Percentiles rank a stretch among this genome's conserved stretches.
These are phyloP conservation scores for Orthonychiurus folsomi DNA, from an alignment of 2,888 invertebrate species.

Conservation along the genomic window DNA sequence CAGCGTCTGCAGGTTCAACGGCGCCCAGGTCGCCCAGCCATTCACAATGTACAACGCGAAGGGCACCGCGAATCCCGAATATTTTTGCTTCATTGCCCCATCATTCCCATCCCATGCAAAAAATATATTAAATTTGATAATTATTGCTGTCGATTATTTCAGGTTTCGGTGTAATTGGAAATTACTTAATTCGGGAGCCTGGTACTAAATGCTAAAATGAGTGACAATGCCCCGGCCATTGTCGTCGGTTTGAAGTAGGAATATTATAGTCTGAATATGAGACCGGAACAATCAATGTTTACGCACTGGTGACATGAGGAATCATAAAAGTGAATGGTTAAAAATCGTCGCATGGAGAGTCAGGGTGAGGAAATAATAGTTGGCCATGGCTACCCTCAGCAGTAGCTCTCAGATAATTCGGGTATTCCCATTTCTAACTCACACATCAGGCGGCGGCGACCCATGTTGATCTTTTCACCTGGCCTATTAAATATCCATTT, in stretches of 20 bases:
- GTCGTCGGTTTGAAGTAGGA: neutral
- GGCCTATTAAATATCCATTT: conserved; percentile 19
- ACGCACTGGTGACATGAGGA: neutral
- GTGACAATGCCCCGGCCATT: too few species aligned
- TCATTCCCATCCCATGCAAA: too few species aligned
- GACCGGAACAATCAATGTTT: neutral
- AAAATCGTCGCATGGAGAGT: neutral
- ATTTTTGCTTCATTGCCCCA: too few species aligned
- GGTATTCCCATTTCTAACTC: too few species aligned
- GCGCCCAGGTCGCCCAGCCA: too few species aligned
- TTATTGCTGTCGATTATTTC: neutral
- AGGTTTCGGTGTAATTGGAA: neutral
- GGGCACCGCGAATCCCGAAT: too few species aligned
- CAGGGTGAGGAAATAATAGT: neutral
- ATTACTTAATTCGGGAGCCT: neutral
- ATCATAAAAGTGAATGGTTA: neutral
- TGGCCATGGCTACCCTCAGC: too few species aligned
- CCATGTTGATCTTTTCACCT: conserved; percentile 22
- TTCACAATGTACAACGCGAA: too few species aligned
- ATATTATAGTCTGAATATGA: neutral
- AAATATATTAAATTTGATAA: neutral
- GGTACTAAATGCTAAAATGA: neutral
- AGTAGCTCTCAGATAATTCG: too few species aligned
- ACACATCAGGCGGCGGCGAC: conserved; percentile 3
- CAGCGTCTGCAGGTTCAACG: too few species aligned